Percentiles rank a stretch among this genome's conserved stretches.
phyloP scores from a whole-genome alignment of 2,113 vertebrate species.

The Bos javanicus region DNA sequence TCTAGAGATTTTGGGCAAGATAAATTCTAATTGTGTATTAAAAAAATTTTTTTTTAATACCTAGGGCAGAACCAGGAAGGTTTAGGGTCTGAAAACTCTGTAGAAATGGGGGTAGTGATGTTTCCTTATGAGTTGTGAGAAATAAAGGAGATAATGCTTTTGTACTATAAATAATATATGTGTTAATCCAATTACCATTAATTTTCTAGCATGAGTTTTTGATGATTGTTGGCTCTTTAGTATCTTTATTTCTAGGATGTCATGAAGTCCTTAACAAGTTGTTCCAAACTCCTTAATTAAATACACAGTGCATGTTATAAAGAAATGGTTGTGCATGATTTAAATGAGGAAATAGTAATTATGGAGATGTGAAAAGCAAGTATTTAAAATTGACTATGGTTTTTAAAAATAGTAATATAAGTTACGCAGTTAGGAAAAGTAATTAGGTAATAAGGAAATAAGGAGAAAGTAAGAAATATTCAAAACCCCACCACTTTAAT shows the following conservation, averaged over 20 bases:
- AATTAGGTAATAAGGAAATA: background rate
- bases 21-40: background rate
- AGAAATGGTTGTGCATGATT: background rate
- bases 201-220: conserved; percentile 9
- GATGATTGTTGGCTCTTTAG: background rate
- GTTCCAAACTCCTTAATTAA: background rate
- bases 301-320: background rate
- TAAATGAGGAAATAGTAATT: background rate
- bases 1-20: background rate
- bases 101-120: background rate
- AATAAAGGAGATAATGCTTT: background rate
- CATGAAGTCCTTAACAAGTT: background rate
- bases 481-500: background rate
- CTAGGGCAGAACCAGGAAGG: background rate
- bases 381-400: background rate
- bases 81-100: background rate
- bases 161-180: background rate
- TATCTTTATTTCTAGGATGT: background rate
- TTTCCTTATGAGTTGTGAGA: background rate
- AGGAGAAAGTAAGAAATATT: background rate
- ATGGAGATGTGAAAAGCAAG: background rate
- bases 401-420: background rate
- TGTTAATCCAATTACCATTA: background rate
- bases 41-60: background rate
- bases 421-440: background rate